These are phyloP conservation scores for Lasioglossum pauxillum DNA, from an alignment of 2,888 invertebrate genomes.

Conservation along the genomic window DNA sequence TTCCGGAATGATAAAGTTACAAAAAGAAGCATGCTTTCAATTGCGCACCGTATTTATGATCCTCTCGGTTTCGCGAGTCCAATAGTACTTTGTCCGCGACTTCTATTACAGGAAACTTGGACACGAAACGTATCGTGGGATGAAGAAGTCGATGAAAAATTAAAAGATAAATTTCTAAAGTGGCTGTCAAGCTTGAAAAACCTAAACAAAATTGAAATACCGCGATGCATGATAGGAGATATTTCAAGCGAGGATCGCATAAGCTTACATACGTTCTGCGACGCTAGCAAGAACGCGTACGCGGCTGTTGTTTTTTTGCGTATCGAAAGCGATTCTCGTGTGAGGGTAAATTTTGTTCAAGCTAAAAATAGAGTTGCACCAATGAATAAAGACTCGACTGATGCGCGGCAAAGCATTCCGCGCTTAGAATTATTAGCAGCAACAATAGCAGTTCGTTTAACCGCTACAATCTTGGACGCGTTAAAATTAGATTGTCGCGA, in stretches of 20 bases:
- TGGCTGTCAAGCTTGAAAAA: neutral
- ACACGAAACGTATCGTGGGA: neutral
- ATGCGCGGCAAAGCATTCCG: slow-evolving; percentile 8
- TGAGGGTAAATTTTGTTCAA: neutral
- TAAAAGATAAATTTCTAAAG: neutral
- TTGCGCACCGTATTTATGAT: slow-evolving; percentile 31
- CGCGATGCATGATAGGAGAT: neutral
- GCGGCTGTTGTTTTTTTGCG: slow-evolving; percentile 25
- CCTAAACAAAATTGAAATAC: neutral
- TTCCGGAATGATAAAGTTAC: neutral
- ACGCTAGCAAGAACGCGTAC: slow-evolving; percentile 37
- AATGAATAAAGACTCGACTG: neutral
- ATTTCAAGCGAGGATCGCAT: neutral
- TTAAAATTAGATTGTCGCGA: no score
- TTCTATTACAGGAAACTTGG: neutral
- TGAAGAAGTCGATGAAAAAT: neutral
- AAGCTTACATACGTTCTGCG: slow-evolving; percentile 22
- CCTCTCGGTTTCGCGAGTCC: slow-evolving; percentile 2
- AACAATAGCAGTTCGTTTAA: slow-evolving; percentile 3
- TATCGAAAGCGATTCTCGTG: neutral
- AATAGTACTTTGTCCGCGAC: neutral
- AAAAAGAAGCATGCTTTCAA: slow-evolving; percentile 18
- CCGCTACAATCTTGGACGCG: neutral
- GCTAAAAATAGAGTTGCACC: slow-evolving; percentile 28
- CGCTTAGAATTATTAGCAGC: slow-evolving; percentile 42